Base-by-base conservation (phyloP, 2,113 vertebrate species). In the Notothenia coriiceps region DNA sequence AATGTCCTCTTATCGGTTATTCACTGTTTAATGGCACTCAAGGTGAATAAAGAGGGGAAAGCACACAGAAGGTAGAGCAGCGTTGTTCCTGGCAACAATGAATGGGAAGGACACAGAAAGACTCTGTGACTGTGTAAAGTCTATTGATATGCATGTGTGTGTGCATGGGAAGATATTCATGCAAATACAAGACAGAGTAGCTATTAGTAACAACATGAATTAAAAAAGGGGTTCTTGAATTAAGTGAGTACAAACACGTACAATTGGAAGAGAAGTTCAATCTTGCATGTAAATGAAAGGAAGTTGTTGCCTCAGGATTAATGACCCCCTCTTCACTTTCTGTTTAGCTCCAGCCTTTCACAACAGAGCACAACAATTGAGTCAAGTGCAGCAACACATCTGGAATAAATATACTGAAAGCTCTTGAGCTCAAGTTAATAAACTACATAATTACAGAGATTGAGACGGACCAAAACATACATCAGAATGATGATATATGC, bases 1-100 rank as follows among this genome's bases (percentile, higher is more conserved):
- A 89, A 84, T 69, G 69, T 74, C 76, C 67, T 75, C 89, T 87
- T 88, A 93, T 91, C 86, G 6, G 74, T 82, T 87, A 82, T 76
- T 79, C 56, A 1, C 54, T 77, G 57, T 80, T 90, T 90, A 84
- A 89, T 88, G 84, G 79, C 76, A 77, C 80, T 84, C 70, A 80
- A 89, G 79, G 88, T 89, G 80, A 89, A 79, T 66, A 73, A 78
- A 79, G 50, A 13, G 12, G 25, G 44, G 4, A n/a, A 6, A 6
- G 18, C 12, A 56, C 29, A 54, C 17, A 44, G 5, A 64, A 51
- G 18, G 10, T 5, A 66, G 55, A 65, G 20, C 8, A 11, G 44
- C n/a, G 18, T 12, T 29, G 5, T 56, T 46, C 11, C 35, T 9
- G 44, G 66, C n/a, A 47, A 54, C 49, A 51, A 60, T 46, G 17